Evolutionary conservation across 2,797 vertebrate genomes (phyloP).

Genomic region (Syncerus caffer): DNA sequence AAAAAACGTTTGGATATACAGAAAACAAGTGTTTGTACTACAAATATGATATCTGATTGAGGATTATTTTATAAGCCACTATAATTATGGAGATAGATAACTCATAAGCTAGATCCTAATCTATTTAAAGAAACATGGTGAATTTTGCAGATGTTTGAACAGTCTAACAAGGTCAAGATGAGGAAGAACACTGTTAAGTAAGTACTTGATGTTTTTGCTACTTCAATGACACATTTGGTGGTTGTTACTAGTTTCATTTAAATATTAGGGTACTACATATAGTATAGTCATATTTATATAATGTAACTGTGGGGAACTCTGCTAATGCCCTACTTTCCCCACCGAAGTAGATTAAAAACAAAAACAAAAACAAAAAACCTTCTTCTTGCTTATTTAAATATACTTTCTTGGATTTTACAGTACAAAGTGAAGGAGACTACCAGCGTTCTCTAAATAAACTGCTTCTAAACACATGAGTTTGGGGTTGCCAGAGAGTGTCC

Average conservation of each 20-base stretch:
- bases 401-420: background rate
- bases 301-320: background rate
- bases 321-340: background rate
- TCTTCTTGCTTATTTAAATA: background rate
- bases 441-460: background rate
- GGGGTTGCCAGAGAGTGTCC: background rate
- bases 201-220: background rate
- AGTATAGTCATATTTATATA: background rate
- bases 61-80: background rate
- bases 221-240: background rate
- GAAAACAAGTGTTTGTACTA: background rate
- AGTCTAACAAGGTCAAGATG: constrained; percentile 33
- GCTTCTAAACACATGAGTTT: background rate
- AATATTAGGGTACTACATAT: background rate
- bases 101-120: background rate
- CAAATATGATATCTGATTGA: background rate
- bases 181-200: background rate
- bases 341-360: background rate
- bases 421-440: background rate
- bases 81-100: background rate
- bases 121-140: background rate
- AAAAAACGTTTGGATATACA: background rate
- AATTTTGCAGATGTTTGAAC: background rate
- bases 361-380: background rate
- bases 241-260: constrained; percentile 15